phyloP scores from a whole-genome alignment of 2,888 invertebrate species.

The Gnatocerus cornutus region DNA sequence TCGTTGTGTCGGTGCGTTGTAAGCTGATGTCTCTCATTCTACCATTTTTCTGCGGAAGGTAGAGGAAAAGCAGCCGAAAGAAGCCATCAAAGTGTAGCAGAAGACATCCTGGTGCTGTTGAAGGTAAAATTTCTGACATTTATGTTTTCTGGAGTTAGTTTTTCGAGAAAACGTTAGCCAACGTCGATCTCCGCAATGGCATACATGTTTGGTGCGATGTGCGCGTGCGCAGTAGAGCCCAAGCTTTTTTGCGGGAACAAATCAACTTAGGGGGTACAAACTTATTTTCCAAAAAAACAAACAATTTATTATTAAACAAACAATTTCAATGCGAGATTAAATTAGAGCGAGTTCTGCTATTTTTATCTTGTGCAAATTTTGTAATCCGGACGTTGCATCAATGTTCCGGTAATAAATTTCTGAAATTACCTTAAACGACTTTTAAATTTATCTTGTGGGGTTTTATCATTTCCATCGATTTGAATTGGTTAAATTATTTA shows the following conservation, averaged over 20 bases:
- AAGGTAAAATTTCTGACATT: conserved; percentile 61
- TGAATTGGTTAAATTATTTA: too few species aligned
- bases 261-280: conserved; percentile 53
- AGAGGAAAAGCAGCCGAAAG: conserved; percentile 51
- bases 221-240: conserved; percentile 59
- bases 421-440: background rate
- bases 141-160: conserved; percentile 51
- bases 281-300: background rate
- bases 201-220: conserved; percentile 62
- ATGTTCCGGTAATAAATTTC: conserved; percentile 17
- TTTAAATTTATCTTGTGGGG: background rate
- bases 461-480: background rate
- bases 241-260: conserved; percentile 59
- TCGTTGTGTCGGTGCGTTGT: conserved; percentile 59
- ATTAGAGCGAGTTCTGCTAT: too few species aligned
- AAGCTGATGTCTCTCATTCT: conserved; percentile 32
- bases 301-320: too few species aligned
- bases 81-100: conserved; percentile 49
- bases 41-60: conserved; percentile 52
- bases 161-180: conserved; percentile 54
- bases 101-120: conserved; percentile 47
- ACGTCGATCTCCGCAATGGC: conserved; percentile 63
- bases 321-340: too few species aligned
- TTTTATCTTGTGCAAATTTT: background rate
- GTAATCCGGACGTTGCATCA: conserved; percentile 20